Evolutionary conservation across 2,888 invertebrate genomes (phyloP).

Genomic region (Volucella zonaria): DNA sequence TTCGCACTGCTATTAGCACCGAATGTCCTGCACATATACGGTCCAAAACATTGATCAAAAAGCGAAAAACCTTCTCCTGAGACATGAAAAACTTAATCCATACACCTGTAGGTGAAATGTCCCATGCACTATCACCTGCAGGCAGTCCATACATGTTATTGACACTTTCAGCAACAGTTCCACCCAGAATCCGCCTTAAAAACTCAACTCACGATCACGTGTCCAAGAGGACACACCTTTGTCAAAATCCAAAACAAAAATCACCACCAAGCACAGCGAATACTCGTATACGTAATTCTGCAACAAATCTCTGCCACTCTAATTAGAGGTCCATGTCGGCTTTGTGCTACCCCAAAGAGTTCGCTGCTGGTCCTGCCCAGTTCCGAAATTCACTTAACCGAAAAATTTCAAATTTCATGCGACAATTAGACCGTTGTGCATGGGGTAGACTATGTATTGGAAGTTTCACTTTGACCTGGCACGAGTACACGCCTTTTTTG

Average conservation of each 20-base stretch:
- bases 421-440: conserved; percentile 51
- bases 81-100: too few species aligned
- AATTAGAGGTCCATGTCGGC: conserved; percentile 55
- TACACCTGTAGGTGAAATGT: neutral
- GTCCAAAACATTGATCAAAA: too few species aligned
- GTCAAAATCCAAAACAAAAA: conserved; percentile 4
- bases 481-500: conserved; percentile 70
- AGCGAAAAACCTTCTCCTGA: too few species aligned
- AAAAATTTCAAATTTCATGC: conserved; percentile 54
- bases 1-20: too few species aligned
- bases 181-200: conserved; percentile 33
- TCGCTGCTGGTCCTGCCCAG: conserved; percentile 45
- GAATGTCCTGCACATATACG: too few species aligned
- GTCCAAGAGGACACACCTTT: conserved; percentile 45
- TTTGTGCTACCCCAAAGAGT: conserved; percentile 31
- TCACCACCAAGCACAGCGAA: conserved; percentile 51
- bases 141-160: neutral
- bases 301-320: conserved; percentile 37
- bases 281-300: neutral
- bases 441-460: neutral
- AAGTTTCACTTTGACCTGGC: conserved; percentile 69
- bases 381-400: conserved; percentile 57
- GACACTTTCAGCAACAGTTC: conserved; percentile 39
- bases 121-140: conserved; percentile 16
- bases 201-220: conserved; percentile 47